Evolutionary conservation across 2,888 invertebrate genomes (phyloP).

Genomic region (Cephus spinipes): DNA sequence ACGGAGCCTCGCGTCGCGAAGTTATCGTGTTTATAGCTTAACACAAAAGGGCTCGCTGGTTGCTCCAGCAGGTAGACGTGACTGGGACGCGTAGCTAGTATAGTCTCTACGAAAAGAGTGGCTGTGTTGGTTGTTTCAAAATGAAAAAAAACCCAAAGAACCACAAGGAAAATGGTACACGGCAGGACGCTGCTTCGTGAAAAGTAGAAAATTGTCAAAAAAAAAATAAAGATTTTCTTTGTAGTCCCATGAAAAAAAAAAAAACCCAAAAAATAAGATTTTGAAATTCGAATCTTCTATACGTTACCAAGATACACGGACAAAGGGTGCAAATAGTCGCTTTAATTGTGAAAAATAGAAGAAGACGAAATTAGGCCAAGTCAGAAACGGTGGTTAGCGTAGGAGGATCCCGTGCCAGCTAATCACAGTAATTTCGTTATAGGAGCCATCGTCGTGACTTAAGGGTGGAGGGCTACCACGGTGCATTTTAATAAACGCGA

Average conservation of each 20-base stretch:
- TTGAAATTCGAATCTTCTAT: neutral
- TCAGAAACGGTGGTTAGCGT: slow-evolving; percentile 49
- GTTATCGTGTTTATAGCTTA: slow-evolving; percentile 12
- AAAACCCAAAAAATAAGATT: slow-evolving; percentile 1
- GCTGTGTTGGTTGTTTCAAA: neutral
- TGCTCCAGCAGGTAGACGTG: slow-evolving; percentile 1
- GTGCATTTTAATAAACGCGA: slow-evolving; percentile 53
- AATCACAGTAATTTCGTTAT: slow-evolving; percentile 58
- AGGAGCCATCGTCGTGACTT: slow-evolving; percentile 35
- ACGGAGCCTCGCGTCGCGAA: slow-evolving; percentile 28
- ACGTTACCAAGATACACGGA: neutral
- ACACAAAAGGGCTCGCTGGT: slow-evolving; percentile 10
- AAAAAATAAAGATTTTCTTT: neutral
- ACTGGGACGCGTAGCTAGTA: neutral
- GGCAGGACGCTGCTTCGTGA: neutral
- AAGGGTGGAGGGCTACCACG: slow-evolving; percentile 20
- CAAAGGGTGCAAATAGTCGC: neutral
- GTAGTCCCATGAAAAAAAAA: neutral
- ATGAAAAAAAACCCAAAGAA: neutral
- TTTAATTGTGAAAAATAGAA: slow-evolving; percentile 12
- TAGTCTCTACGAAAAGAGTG: neutral
- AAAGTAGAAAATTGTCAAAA: slow-evolving; percentile 4
- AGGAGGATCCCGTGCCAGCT: slow-evolving; percentile 41
- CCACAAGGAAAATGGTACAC: neutral
- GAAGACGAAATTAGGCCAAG: slow-evolving; percentile 41